Conservation (phyloP, 2,797 vertebrate genomes). For the Hafferia zeledoni region DNA sequence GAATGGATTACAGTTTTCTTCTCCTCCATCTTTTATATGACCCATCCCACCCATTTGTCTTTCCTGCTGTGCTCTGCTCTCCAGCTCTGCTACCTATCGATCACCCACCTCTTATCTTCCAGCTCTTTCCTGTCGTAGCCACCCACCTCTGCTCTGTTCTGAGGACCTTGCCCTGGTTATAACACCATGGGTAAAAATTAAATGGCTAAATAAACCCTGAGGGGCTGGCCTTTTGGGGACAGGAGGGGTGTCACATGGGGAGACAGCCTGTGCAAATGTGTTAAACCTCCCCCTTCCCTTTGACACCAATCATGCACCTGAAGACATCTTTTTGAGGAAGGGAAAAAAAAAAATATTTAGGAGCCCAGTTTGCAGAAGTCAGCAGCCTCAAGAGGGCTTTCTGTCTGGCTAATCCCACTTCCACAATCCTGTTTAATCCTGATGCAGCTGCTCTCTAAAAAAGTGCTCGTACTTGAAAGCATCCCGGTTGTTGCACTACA, state of each 20-base stretch:
- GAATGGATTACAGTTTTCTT: constrained; percentile 61
- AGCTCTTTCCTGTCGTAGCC: not conserved
- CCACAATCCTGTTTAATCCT: constrained; percentile 65
- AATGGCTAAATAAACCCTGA: not conserved
- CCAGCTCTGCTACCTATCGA: constrained; percentile 13
- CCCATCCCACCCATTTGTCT: constrained; percentile 37
- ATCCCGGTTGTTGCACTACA: constrained; percentile 64
- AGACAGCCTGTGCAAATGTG: not conserved
- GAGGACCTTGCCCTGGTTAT: not conserved
- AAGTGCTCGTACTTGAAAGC: constrained; percentile 66
- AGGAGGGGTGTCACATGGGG: not conserved
- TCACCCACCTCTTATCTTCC: not conserved
- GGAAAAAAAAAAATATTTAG: not conserved
- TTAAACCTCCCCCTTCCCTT: not conserved
- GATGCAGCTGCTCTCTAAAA: constrained; percentile 66
- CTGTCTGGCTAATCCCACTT: constrained; percentile 54
- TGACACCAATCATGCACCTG: not conserved
- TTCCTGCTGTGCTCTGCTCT: not conserved
- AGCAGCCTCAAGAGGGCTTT: constrained; percentile 36
- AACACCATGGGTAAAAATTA: not conserved
- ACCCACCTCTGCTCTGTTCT: not conserved
- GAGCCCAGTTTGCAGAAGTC: constrained; percentile 19
- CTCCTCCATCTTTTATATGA: constrained; percentile 57
- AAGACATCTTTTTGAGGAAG: not conserved
- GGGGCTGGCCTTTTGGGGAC: not conserved